Percentiles rank a stretch among this genome's conserved stretches.
phyloP scores from a whole-genome alignment of 2,797 vertebrate genomes.

The Bovichtus variegatus region DNA sequence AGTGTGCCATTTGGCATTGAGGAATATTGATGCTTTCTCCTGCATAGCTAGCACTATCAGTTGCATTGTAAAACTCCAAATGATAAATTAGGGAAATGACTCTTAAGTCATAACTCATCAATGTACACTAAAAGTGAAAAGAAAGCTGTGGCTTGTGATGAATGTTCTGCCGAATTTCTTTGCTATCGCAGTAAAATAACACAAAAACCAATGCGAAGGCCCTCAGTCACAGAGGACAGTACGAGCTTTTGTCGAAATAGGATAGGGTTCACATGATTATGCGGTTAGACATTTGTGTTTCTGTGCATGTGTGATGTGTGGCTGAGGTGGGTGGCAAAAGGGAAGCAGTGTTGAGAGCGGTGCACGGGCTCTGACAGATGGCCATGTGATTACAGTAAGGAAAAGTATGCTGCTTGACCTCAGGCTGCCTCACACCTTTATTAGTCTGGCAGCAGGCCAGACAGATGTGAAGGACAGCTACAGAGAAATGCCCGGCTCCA shows the following conservation, averaged over 20 bases:
- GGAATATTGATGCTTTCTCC: slow-evolving; percentile 32
- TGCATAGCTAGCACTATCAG: slow-evolving; percentile 22
- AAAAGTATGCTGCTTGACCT: slow-evolving; percentile 77
- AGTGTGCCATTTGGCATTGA: slow-evolving; percentile 34
- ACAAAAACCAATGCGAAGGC: slow-evolving; percentile 29
- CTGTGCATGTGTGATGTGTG: slow-evolving; percentile 42
- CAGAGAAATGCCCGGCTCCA: slow-evolving; percentile 28
- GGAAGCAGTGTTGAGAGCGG: slow-evolving; percentile 58
- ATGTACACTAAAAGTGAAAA: slow-evolving; percentile 14
- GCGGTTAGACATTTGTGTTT: slow-evolving; percentile 34
- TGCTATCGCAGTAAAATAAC: slow-evolving; percentile 1
- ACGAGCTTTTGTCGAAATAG: slow-evolving; percentile 23
- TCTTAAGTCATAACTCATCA: slow-evolving; percentile 11
- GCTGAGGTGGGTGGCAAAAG: slow-evolving; percentile 52
- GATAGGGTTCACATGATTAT: slow-evolving; percentile 31
- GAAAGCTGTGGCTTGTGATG: not conserved
- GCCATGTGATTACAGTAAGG: slow-evolving; percentile 71
- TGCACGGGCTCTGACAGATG: slow-evolving; percentile 65
- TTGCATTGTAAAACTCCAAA: slow-evolving; percentile 25
- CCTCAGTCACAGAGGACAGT: slow-evolving; percentile 34
- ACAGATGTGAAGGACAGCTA: slow-evolving; percentile 47
- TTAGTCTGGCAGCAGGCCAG: slow-evolving; percentile 52
- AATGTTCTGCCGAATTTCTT: slow-evolving; percentile 23
- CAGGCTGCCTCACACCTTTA: slow-evolving; percentile 71
- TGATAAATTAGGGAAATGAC: slow-evolving; percentile 37